Evolutionary conservation across 2,113 vertebrate genomes (phyloP), one percentile per base, ranked within the genome.

Genomic region (Lasiurus borealis): DNA sequence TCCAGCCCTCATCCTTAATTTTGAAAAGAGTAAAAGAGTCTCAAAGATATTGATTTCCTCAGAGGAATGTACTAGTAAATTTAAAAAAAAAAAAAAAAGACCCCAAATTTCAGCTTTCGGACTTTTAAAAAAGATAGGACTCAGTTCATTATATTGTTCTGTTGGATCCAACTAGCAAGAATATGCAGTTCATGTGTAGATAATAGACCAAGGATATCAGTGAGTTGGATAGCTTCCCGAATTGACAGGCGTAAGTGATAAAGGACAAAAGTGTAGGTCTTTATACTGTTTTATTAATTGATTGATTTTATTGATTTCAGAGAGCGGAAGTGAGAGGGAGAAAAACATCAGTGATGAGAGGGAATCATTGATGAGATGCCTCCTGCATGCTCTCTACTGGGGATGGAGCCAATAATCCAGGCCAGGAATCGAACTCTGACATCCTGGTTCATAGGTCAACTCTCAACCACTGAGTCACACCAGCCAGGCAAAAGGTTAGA

Each of bases 161-260:
- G 16, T 66, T 78, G 34, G 29, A 36, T 50, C 66, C 64, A 68
- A 19, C 14, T 57, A 15, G 23, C 13, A 72, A 84, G 52, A 72
- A 44, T n/a, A 48, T 25, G 27, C 34, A 46, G 6, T 8, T 21
- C 5, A 25, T 71, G 12, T 46, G 19, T 44, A 48, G 29, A 44
- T 3, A 12, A 54, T 31, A 50, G 7, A 46, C 34, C 69, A 82
- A 40, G 25, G 62, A 69, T 50, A 11, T 71, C 44, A 59, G 40
- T 83, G 68, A 90, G 54, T 66, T 78, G 75, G 54, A 91, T 6
- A 62, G 71, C 19, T 87, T 64, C 68, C 88, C 48, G 89, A 84
- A 68, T 6, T 72, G 52, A 76, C 21, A 75, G 78, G 62, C 44
- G 68, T 29, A 64, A 71, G 90, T 71, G 23, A 85, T 25, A n/a